A percentile compares a stretch with the other conserved stretches of the same genome.
phyloP scores from a whole-genome alignment of 2,113 vertebrate genomes.

The Oplegnathus fasciatus region DNA sequence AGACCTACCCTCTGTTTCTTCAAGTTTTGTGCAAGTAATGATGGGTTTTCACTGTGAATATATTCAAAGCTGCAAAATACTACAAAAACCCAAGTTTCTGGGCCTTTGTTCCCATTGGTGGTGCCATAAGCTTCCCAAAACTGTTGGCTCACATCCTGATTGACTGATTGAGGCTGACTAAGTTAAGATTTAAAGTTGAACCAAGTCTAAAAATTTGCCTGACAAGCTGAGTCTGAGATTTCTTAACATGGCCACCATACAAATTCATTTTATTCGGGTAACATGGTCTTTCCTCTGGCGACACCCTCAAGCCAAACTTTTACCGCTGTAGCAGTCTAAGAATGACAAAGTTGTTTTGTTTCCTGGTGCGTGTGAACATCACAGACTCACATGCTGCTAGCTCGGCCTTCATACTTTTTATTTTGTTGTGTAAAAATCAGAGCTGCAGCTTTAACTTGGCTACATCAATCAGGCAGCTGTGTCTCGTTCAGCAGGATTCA shows the following conservation, averaged over 20 bases:
- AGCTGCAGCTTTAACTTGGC: conserved; percentile 18
- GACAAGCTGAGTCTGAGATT: not conserved
- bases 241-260: not conserved
- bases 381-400: not conserved
- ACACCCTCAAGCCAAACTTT: not conserved
- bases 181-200: not conserved
- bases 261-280: not conserved
- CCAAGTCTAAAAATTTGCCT: not conserved
- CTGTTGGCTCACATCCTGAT: not conserved
- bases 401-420: not conserved
- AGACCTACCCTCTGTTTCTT: not conserved
- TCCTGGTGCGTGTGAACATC: not conserved
- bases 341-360: not conserved
- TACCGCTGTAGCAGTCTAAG: not conserved
- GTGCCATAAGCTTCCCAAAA: not conserved
- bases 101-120: not conserved
- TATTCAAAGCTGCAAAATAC: not conserved
- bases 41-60: not conserved
- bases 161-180: not conserved
- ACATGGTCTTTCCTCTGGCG: not conserved
- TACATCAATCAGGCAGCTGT: conserved; percentile 12
- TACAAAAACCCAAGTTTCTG: not conserved
- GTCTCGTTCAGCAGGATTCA: not conserved
- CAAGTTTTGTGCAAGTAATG: not conserved
- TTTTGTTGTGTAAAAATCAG: not conserved